These are phyloP conservation scores for Quadroppia sp. DNA, from an alignment of 2,888 invertebrate genomes.

Conservation along the genomic window DNA sequence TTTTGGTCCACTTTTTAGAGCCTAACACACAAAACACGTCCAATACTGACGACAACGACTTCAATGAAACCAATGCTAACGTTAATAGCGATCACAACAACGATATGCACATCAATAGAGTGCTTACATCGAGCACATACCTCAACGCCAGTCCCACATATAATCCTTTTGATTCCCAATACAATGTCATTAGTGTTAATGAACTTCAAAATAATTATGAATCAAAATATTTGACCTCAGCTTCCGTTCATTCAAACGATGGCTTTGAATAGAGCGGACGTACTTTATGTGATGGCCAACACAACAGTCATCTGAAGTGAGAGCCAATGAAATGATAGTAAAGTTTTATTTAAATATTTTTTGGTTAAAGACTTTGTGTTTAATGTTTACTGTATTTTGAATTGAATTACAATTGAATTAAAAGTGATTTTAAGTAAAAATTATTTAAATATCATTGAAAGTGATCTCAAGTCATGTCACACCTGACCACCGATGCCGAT, in stretches of 20 bases:
- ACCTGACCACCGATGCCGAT: too few relatives aligned
- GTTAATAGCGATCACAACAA: constrained; percentile 18
- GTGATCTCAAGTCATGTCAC: too few relatives aligned
- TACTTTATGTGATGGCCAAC: not conserved
- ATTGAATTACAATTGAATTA: too few relatives aligned
- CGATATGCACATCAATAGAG: not conserved
- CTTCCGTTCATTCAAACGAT: not conserved
- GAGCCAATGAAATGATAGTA: too few relatives aligned
- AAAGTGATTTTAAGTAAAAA: too few relatives aligned
- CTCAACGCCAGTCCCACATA: constrained; percentile 11
- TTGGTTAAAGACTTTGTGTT: too few relatives aligned
- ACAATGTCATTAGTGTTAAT: not conserved
- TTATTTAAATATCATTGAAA: too few relatives aligned
- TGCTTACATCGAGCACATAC: constrained; percentile 21
- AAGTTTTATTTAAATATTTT: too few relatives aligned
- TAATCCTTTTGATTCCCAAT: not conserved
- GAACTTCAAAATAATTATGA: constrained; percentile 16
- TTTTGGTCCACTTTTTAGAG: constrained; percentile 63
- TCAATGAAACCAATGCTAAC: constrained; percentile 3
- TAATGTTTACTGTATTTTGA: too few relatives aligned
- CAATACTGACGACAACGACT: not conserved
- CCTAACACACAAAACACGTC: constrained; percentile 57
- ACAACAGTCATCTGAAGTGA: not conserved
- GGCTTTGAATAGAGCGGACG: not conserved
- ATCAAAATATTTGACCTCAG: constrained; percentile 17